Evolutionary conservation across 37 sponge, comb jelly and placozoan species (phyloP), one percentile per base, ranked within the genome.

Genomic region (Petrosia ficiformis): DNA sequence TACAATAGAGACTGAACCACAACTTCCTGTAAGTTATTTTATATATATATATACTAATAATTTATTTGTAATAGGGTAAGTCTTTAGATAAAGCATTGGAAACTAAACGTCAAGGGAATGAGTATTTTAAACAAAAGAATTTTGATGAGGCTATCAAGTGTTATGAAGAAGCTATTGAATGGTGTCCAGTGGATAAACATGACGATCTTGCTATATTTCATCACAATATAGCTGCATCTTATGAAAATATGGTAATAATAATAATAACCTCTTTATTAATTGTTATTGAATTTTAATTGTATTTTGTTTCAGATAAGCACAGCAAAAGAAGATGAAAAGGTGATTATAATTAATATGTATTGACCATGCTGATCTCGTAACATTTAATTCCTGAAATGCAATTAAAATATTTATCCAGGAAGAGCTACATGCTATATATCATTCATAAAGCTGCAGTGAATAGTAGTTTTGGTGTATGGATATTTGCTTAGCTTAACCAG

Each of bases 221-320:
- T 70, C 91, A 90, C 69, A 90, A 90, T 75, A 77, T 90, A 54
- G 86, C 86, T 6, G 91, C 91, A 26, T 77, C 68, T 11, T 77
- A 85, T 32, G 86, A 81, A 22, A 28, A 30, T 30, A 75, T 80
- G 81, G 87, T 87, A 48, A n/a, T n/a, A n/a, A n/a, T n/a, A n/a
- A n/a, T n/a, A n/a, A n/a, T n/a, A 61, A 74, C 16, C 3, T 31
- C 1, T 34, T 11, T 25, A 41, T 2, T 41, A 38, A 2, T 32
- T 42, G 35, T n/a, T n/a, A n/a, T n/a, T n/a, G n/a, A n/a, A n/a
- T n/a, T n/a, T n/a, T n/a, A n/a, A n/a, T n/a, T n/a, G 4, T 29
- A 40, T 16, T 68, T 68, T 10, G 10, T 36, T 77, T 2, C 67
- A 77, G 77, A 54, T 35, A 14, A 39, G 14, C 31, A 65, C 43